Evolutionary conservation across 2,113 vertebrate species (phyloP).

Genomic region (Actinemys pallida): DNA sequence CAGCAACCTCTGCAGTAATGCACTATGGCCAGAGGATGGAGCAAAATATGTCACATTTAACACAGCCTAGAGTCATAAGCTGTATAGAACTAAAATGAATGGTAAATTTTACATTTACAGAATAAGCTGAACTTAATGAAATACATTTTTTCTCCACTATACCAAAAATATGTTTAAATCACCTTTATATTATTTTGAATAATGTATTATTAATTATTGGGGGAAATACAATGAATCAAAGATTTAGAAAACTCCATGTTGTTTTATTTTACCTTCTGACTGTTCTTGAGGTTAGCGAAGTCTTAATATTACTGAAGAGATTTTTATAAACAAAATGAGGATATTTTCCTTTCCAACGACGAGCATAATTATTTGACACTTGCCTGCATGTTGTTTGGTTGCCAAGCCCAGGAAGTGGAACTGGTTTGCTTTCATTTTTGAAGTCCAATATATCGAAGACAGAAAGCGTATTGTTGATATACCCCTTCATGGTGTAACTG

Average conservation of each 20-base stretch:
- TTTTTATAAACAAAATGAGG: not conserved
- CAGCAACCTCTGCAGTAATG: slow-evolving; percentile 30
- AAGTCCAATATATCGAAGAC: slow-evolving; percentile 86
- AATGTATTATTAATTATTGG: not conserved
- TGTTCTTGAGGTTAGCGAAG: not conserved
- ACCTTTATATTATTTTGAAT: not conserved
- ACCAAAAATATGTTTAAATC: not conserved
- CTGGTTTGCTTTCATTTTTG: slow-evolving; percentile 75
- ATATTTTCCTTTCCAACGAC: not conserved
- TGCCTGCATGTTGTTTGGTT: slow-evolving; percentile 87
- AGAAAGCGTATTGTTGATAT: slow-evolving; percentile 92
- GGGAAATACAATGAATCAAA: not conserved
- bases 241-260: not conserved
- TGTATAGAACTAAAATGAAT: accelerated
- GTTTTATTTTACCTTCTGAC: not conserved
- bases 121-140: not conserved
- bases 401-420: slow-evolving; percentile 48
- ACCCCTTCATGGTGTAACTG: slow-evolving; percentile 88
- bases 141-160: not conserved
- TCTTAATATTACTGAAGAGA: slow-evolving; percentile 2
- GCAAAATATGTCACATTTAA: slow-evolving; percentile 35
- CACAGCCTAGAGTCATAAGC: not conserved
- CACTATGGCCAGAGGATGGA: slow-evolving; percentile 61
- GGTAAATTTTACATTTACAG: not conserved
- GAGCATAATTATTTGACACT: slow-evolving; percentile 62